A percentile compares a stretch with the other conserved stretches of the same genome.
Conservation (phyloP, 2,888 invertebrate genomes). For the Hirtodrosophila cameraria region DNA sequence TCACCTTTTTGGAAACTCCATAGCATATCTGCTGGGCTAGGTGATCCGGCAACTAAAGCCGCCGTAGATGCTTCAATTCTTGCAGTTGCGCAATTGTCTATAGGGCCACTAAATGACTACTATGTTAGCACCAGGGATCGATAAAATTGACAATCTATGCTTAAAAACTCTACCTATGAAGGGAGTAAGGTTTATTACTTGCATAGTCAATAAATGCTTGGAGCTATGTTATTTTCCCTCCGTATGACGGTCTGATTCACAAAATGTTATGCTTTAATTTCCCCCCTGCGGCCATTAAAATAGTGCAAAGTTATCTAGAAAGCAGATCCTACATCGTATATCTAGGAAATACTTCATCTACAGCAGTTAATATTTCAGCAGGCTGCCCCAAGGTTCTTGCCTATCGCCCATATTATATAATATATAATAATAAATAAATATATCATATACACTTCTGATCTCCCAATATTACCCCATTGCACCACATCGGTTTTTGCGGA, state of each 20-base stretch:
- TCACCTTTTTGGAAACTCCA: slow-evolving; percentile 29
- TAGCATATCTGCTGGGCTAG: too few relatives aligned
- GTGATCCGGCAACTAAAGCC: too few relatives aligned
- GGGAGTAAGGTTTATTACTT: not conserved
- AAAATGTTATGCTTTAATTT: not conserved
- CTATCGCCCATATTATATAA: too few relatives aligned
- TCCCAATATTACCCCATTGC: too few relatives aligned
- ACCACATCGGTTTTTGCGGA: too few relatives aligned
- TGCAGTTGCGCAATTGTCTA: too few relatives aligned
- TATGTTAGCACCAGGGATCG: not conserved
- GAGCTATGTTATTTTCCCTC: not conserved
- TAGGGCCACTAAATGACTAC: too few relatives aligned
- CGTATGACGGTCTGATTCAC: too few relatives aligned
- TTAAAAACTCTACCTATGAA: not conserved
- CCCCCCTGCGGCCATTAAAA: not conserved
- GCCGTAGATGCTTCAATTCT: too few relatives aligned
- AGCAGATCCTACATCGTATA: not conserved
- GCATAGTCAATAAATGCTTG: not conserved
- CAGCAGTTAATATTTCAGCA: not conserved
- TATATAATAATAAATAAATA: too few relatives aligned
- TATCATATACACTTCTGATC: too few relatives aligned
- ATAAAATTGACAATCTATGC: not conserved
- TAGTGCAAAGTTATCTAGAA: not conserved
- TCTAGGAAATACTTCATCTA: not conserved
- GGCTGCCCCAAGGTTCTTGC: not conserved